Base-by-base conservation (phyloP, 1,140 invertebrate species). In the Macrotrachela quadricornifera region DNA sequence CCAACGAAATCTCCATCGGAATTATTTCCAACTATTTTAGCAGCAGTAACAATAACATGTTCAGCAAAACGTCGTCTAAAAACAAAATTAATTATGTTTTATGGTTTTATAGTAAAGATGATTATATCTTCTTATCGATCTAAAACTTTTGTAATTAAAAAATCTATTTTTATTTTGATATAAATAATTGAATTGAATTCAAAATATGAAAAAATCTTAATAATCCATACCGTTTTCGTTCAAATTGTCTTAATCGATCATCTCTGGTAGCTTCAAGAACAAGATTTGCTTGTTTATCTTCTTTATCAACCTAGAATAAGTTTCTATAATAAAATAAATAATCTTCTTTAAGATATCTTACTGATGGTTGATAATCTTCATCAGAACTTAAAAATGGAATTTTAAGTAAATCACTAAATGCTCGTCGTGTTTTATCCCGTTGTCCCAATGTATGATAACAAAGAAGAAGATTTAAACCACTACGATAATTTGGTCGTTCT, bases 371-470 rank as follows among this genome's bases (percentile, higher is more conserved):
- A 30, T 30, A 30, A 56, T 84, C 78, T 55, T 85, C 82, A 62
- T 85, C 81, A 59, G 85, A 81, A 56, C 80, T 73, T 61, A 85
- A 79, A 17, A 84, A 64, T 49, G 83, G 82, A 49, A 92, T 81
- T 57, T 87, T 82, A 18, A 96, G 71, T 56, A 99, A 71, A 57
- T 85, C 80, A 55, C 82, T 78, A 70, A 97, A 97, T 10, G 81
- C 79, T 59, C 78, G 78, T 72, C 88, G 88, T 76, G 94, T 94
- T 63, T 85, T 87, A 57, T 95, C 87, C 10, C 79, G 77, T 71
- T 96, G 90, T 17, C 81, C 83, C 46, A 95, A 71, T 14, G 87
- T 83, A 70, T 86, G 88, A 60, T 91, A 86, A 63, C 88, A 91
- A 9, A 95, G 69, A 49, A 95, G 79, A 37, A 91, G 71, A 70